These are phyloP conservation scores for Pempheris klunzingeri DNA, from an alignment of 2,797 vertebrate genomes.

Conservation along the genomic window DNA sequence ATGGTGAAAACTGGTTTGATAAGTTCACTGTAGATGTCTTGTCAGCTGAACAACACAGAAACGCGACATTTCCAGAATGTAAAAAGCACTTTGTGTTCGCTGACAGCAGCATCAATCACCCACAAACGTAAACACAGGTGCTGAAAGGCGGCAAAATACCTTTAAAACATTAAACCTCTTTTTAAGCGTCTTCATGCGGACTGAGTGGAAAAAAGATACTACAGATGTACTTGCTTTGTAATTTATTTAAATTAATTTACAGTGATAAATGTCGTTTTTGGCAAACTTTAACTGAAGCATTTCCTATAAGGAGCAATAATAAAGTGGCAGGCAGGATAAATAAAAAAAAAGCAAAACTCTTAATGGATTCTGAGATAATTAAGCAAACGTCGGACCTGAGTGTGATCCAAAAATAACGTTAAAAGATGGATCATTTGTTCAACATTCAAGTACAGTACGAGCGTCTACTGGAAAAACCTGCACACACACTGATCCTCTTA, in stretches of 20 bases:
- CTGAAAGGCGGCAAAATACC: background rate
- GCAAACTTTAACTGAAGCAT: conserved; percentile 9
- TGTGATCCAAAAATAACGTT: conserved; percentile 8
- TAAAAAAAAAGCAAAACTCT: conserved; percentile 28
- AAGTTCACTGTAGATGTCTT: background rate
- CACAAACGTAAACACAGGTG: background rate
- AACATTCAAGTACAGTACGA: conserved; percentile 24
- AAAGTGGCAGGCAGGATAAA: conserved; percentile 47
- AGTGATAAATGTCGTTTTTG: conserved; percentile 30
- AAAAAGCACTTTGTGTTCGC: background rate
- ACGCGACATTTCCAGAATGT: background rate
- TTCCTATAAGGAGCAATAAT: conserved; percentile 37
- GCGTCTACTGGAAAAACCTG: background rate
- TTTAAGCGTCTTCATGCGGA: background rate
- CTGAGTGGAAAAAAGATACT: background rate
- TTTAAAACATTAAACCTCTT: background rate
- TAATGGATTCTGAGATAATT: background rate
- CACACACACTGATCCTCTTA: conserved; percentile 15
- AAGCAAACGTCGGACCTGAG: background rate
- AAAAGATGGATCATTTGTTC: conserved; percentile 12
- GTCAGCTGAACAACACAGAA: background rate
- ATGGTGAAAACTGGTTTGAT: background rate
- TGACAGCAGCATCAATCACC: too few species aligned
- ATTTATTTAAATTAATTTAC: conserved; percentile 42
- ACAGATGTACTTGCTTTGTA: background rate